These are phyloP conservation scores for Sphecodes monilicornis DNA, from an alignment of 2,888 invertebrate species.

Conservation along the genomic window DNA sequence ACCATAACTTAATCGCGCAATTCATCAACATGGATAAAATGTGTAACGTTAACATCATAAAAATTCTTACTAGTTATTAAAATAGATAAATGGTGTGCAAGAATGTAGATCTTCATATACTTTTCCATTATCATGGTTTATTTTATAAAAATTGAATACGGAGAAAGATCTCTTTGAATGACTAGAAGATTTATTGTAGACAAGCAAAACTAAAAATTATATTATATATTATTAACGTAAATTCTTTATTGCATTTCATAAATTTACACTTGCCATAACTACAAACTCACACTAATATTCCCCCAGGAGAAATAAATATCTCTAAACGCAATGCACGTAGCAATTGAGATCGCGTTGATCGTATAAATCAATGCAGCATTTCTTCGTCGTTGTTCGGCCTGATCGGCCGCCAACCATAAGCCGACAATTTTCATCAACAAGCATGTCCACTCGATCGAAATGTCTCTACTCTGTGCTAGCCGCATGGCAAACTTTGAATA, in stretches of 20 bases:
- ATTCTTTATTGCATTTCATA: not conserved
- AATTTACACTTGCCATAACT: not conserved
- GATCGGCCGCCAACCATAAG: slow-evolving; percentile 29
- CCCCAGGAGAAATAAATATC: slow-evolving; percentile 46
- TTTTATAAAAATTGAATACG: not conserved
- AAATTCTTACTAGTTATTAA: too few species aligned
- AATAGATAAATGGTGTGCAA: too few species aligned
- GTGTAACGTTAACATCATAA: too few species aligned
- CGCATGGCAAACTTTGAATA: slow-evolving; percentile 14
- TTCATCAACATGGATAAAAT: too few species aligned
- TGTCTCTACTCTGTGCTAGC: not conserved
- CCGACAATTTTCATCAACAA: slow-evolving; percentile 43
- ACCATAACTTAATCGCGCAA: too few species aligned
- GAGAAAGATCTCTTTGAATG: too few species aligned
- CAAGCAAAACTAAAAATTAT: too few species aligned
- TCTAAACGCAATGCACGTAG: slow-evolving; percentile 31
- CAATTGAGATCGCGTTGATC: not conserved
- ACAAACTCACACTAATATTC: slow-evolving; percentile 35
- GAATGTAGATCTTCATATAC: too few species aligned
- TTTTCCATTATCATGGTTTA: too few species aligned
- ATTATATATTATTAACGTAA: too few species aligned
- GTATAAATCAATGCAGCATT: slow-evolving; percentile 35
- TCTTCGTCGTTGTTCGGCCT: slow-evolving; percentile 19
- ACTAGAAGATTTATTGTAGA: too few species aligned
- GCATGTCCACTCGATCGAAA: slow-evolving; percentile 38